These are phyloP conservation scores for Catocala sponsa DNA, from an alignment of 2,888 invertebrate species.

Conservation along the genomic window DNA sequence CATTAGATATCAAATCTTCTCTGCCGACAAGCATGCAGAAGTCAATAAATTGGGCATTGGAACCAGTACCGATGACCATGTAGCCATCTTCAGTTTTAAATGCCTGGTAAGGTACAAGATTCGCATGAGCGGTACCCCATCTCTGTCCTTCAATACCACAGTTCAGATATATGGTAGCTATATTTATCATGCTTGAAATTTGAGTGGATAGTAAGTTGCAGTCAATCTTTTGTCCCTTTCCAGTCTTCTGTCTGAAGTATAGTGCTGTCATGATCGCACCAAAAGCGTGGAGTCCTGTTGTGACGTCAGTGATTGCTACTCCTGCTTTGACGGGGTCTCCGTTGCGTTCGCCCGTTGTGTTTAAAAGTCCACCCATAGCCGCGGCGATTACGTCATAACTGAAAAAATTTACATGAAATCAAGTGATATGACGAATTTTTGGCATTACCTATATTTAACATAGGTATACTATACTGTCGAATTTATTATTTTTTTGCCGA, in stretches of 20 bases:
- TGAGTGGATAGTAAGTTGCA: constrained; percentile 98
- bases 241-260: constrained; percentile 92
- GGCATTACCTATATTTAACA: too few species aligned
- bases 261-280: constrained; percentile 98
- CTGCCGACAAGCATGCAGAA: constrained; percentile 90
- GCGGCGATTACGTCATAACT: constrained; percentile 98
- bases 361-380: constrained; percentile 96
- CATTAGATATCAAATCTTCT: constrained; percentile 88
- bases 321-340: constrained; percentile 97
- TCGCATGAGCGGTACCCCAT: constrained; percentile 98
- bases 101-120: constrained; percentile 97
- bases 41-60: constrained; percentile 93
- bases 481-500: too few species aligned
- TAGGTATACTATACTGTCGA: too few species aligned
- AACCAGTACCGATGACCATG: constrained; percentile 96
- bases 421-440: too few species aligned
- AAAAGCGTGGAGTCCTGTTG: constrained; percentile 97
- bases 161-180: constrained; percentile 97
- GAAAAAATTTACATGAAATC: constrained; percentile 42
- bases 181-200: constrained; percentile 95
- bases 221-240: constrained; percentile 96
- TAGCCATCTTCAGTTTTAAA: constrained; percentile 95
- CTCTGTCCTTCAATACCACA: constrained; percentile 92
- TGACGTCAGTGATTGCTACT: constrained; percentile 96
- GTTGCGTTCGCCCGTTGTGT: constrained; percentile 95